Evolutionary conservation across 2,797 vertebrate genomes (phyloP).

Genomic region (Lacerta bilineata): DNA sequence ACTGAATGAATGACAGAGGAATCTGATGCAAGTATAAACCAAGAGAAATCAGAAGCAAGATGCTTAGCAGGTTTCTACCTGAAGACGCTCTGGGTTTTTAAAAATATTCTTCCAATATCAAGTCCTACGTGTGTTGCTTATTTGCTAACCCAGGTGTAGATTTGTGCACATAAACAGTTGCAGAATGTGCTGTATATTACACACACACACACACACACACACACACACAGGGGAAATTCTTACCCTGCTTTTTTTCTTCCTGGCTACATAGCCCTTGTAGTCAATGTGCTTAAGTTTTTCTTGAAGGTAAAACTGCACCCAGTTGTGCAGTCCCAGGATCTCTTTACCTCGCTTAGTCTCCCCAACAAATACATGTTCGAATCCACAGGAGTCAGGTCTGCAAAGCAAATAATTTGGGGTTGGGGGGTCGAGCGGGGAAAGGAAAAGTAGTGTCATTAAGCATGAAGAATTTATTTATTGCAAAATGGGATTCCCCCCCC

Average conservation of each 20-base stretch:
- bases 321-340: constrained; percentile 90
- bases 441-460: not conserved
- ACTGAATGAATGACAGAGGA: too few relatives aligned
- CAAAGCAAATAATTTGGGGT: not conserved
- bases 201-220: not conserved
- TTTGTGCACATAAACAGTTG: not conserved
- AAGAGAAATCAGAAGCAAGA: not conserved
- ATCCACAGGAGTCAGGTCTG: constrained; percentile 87
- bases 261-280: constrained; percentile 85
- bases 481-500: not conserved
- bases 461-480: too few relatives aligned
- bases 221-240: constrained; percentile 54
- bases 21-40: not conserved
- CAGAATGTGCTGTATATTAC: not conserved
- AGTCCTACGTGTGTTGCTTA: not conserved
- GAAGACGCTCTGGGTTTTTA: not conserved
- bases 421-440: too few relatives aligned
- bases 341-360: constrained; percentile 83
- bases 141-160: not conserved
- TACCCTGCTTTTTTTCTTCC: constrained; percentile 75
- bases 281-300: constrained; percentile 83
- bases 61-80: not conserved
- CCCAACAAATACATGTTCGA: constrained; percentile 90
- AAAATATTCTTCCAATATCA: not conserved
- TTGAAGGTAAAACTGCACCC: constrained; percentile 89